phyloP scores from a whole-genome alignment of 1,140 invertebrate genomes.

The Choristoneura fumiferana region DNA sequence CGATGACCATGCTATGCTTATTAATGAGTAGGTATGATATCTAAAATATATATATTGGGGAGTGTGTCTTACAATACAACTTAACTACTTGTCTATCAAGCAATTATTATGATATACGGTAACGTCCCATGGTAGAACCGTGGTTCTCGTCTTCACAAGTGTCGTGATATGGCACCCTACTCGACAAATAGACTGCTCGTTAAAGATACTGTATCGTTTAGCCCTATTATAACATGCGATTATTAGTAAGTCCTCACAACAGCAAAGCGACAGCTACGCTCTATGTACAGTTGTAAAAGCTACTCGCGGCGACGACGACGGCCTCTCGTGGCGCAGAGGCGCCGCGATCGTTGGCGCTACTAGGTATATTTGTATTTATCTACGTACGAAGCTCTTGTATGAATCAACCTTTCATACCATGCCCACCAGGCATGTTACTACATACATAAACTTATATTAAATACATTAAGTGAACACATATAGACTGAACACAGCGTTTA shows the following conservation, averaged over 20 bases:
- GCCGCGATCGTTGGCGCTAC: not conserved
- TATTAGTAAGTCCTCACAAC: constrained; percentile 8
- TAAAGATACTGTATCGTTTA: not conserved
- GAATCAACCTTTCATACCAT: constrained; percentile 6
- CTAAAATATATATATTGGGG: constrained; percentile 17
- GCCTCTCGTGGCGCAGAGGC: not conserved
- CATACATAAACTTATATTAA: constrained; percentile 33
- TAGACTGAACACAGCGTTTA: constrained; percentile 60
- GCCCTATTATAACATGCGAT: constrained; percentile 14
- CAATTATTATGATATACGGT: constrained; percentile 18
- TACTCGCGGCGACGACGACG: not conserved
- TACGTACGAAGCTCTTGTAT: constrained; percentile 7
- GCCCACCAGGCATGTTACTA: not conserved
- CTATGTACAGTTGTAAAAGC: constrained; percentile 5
- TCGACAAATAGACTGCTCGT: not conserved
- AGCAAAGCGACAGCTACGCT: constrained; percentile 3
- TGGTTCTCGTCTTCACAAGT: not conserved
- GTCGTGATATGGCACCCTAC: constrained; percentile 13
- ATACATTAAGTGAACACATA: constrained; percentile 65
- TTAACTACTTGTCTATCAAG: constrained; percentile 14
- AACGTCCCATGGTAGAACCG: not conserved
- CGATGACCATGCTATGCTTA: constrained; percentile 1
- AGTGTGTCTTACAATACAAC: constrained; percentile 16
- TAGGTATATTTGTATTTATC: constrained; percentile 10
- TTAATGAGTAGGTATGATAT: constrained; percentile 16